Base-by-base conservation (phyloP, 2,888 invertebrate species). In the Crocallis elinguaria region DNA sequence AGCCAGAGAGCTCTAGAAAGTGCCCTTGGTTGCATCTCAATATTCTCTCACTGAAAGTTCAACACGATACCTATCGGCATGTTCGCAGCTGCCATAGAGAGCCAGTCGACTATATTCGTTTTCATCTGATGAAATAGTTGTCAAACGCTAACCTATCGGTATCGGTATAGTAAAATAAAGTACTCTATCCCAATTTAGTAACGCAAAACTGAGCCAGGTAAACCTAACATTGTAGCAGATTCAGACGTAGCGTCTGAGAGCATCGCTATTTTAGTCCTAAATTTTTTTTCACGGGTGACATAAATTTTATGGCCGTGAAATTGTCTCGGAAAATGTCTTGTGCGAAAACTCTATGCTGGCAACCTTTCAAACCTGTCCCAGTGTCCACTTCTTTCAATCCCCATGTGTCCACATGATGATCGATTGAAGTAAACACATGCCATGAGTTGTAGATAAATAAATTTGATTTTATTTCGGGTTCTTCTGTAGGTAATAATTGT, bases 241-340 rank as follows among this genome's bases (percentile, higher is more conserved):
- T 62, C 56, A 67, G 65, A 70, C 63, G 56, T 46, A 54, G 43
- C 53, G 56, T 63, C 51, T 73, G 69, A 77, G 69, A 64, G 49
- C 75, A 80, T 67, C 56, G 69, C 66, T 86, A 83, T 84, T 84
- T 84, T 74, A 66, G 66, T 68, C 57, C 44, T 50, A 49, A 71
- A 66, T n/a, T n/a, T 64, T 75, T 82, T 78, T 79, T 81, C 71
- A 69, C 67, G 64, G 45, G 67, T 60, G 71, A 79, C 75, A 81
- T 77, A 71, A 73, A 81, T 80, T 82, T 82, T 81, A 81, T 79
- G 70, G 67, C 77, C 77, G 75, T 79, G 79, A 84, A 82, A 81
- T 77, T 56, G 66, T 77, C 67, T 73, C 54, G 60, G 64, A 82
- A 85, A 83, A 81, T 76, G 66, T 75, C 66, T 69, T 70, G 69